Conservation (phyloP, 2,888 invertebrate genomes). For the Synergus japonicus region DNA sequence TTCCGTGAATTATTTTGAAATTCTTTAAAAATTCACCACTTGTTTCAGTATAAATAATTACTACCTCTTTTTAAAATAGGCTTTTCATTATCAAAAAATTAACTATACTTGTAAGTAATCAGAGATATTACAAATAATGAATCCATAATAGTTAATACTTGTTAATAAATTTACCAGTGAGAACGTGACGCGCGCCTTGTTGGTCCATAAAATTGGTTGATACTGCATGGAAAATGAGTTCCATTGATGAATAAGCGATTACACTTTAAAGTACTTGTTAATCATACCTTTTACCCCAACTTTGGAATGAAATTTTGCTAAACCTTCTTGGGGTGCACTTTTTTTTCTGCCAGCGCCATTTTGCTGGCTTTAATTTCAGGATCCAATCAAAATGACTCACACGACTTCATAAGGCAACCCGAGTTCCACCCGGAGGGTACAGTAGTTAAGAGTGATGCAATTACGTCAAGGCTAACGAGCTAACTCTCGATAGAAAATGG, state of each 20-base stretch:
- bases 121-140: no score
- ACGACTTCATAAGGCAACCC: conserved; percentile 63
- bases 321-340: conserved; percentile 23
- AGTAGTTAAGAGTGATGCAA: conserved; percentile 74
- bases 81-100: no score
- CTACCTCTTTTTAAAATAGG: no score
- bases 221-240: neutral
- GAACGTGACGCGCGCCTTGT: no score
- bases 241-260: conserved; percentile 24
- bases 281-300: conserved; percentile 39
- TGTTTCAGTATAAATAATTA: no score
- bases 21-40: no score
- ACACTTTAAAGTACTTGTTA: conserved; percentile 17
- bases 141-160: no score
- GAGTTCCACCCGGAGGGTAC: conserved; percentile 56
- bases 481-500: conserved; percentile 77
- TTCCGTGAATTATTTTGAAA: no score
- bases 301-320: conserved; percentile 34
- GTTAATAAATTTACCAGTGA: no score
- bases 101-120: no score
- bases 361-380: conserved; percentile 55
- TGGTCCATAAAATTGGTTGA: neutral
- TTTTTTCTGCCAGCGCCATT: conserved; percentile 54
- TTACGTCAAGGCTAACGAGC: conserved; percentile 76
- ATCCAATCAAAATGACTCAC: conserved; percentile 76